Conservation (phyloP, 2,797 vertebrate species). For the Siniperca undulata region DNA sequence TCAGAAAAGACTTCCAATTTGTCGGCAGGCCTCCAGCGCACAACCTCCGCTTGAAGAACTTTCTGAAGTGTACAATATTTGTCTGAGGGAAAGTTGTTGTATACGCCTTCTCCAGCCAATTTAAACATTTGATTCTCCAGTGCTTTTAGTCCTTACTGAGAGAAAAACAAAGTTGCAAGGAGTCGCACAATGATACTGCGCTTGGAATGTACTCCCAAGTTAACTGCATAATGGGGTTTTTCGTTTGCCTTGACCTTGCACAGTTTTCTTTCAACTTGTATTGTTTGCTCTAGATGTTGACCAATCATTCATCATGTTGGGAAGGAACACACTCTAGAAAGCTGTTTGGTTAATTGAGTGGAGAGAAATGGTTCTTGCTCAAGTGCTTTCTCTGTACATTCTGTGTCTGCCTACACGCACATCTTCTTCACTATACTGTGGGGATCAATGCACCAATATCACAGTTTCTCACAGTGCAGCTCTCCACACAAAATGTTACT, state of each 20-base stretch:
- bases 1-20: slow-evolving; percentile 47
- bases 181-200: slow-evolving; percentile 51
- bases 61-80: slow-evolving; percentile 64
- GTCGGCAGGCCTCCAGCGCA: slow-evolving; percentile 32
- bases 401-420: slow-evolving; percentile 23
- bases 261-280: slow-evolving; percentile 66
- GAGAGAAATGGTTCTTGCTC: slow-evolving; percentile 42
- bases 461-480: slow-evolving; percentile 14
- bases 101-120: slow-evolving; percentile 71
- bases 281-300: slow-evolving; percentile 59
- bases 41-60: slow-evolving; percentile 54
- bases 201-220: slow-evolving; percentile 67
- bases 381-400: slow-evolving; percentile 59
- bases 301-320: slow-evolving; percentile 65
- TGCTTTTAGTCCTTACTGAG: slow-evolving; percentile 68
- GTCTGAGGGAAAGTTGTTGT: slow-evolving; percentile 64
- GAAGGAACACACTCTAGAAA: slow-evolving; percentile 39
- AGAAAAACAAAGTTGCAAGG: slow-evolving; percentile 69
- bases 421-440: slow-evolving; percentile 28
- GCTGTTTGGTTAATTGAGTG: slow-evolving; percentile 65
- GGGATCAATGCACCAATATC: slow-evolving; percentile 45
- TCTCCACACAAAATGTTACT: slow-evolving; percentile 33
- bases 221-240: slow-evolving; percentile 64
- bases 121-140: slow-evolving; percentile 74
- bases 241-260: slow-evolving; percentile 59